phyloP scores from a whole-genome alignment of 1,140 invertebrate genomes.

The Bathynomus jamesi region DNA sequence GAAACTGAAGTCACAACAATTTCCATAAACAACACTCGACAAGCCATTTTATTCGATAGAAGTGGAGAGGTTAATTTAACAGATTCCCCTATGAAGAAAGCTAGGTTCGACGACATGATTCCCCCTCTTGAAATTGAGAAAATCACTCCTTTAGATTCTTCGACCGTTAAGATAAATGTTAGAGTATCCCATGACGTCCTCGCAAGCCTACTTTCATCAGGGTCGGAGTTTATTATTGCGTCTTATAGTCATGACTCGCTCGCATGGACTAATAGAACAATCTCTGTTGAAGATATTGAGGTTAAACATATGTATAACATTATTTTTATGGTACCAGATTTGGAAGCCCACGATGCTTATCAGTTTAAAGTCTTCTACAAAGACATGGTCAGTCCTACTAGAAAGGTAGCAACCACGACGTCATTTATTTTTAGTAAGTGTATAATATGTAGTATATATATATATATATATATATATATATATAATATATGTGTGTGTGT shows the following conservation, averaged over 20 bases:
- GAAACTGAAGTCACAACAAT: too few relatives aligned
- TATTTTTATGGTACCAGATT: slow-evolving; percentile 41
- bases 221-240: slow-evolving; percentile 54
- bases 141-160: slow-evolving; percentile 6
- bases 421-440: too few relatives aligned
- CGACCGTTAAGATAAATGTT: slow-evolving; percentile 20
- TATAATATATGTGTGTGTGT: too few relatives aligned
- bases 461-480: too few relatives aligned
- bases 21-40: too few relatives aligned
- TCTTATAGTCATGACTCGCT: slow-evolving; percentile 21
- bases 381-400: slow-evolving; percentile 39
- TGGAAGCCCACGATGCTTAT: slow-evolving; percentile 40
- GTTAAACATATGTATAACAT: slow-evolving; percentile 39
- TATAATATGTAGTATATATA: too few relatives aligned
- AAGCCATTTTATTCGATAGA: too few relatives aligned
- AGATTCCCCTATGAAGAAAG: not conserved
- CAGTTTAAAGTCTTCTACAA: slow-evolving; percentile 40
- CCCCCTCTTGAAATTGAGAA: not conserved
- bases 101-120: not conserved
- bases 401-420: slow-evolving; percentile 38
- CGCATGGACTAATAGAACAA: slow-evolving; percentile 21
- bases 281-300: slow-evolving; percentile 21
- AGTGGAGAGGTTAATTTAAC: not conserved
- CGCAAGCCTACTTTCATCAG: slow-evolving; percentile 40
- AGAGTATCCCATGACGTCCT: slow-evolving; percentile 15